Percentiles rank a stretch among this genome's conserved stretches.
Conservation (phyloP, 2,888 invertebrate genomes). For the Xylota segnis region DNA sequence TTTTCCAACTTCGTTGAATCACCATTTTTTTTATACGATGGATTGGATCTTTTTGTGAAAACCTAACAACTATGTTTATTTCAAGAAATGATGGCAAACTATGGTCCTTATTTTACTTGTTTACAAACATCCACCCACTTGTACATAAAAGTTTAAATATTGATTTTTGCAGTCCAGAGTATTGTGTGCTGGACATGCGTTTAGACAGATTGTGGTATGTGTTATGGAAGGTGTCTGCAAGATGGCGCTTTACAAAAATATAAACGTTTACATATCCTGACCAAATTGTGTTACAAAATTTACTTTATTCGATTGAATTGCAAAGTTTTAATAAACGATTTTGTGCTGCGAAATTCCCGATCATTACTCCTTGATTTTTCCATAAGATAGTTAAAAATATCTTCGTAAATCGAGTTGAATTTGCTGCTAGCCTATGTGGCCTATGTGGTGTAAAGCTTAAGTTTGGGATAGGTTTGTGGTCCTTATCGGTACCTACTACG, state of each 20-base stretch:
- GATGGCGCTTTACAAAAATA: neutral
- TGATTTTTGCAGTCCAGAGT: conserved; percentile 35
- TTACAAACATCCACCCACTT: conserved; percentile 70
- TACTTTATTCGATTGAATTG: too few relatives aligned
- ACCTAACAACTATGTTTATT: neutral
- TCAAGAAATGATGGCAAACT: neutral
- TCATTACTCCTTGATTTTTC: too few relatives aligned
- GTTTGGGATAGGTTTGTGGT: too few relatives aligned
- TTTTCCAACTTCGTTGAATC: conserved; percentile 84
- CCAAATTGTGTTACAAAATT: neutral
- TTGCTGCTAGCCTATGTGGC: too few relatives aligned
- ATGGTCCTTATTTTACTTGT: conserved; percentile 56
- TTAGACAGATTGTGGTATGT: neutral
- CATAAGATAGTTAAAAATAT: too few relatives aligned
- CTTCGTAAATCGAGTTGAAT: too few relatives aligned
- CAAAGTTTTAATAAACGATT: too few relatives aligned
- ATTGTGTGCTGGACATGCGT: conserved; percentile 24
- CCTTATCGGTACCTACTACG: too few relatives aligned
- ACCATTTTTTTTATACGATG: conserved; percentile 81
- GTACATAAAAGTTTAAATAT: conserved; percentile 54
- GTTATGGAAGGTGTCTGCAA: neutral
- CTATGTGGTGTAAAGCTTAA: too few relatives aligned
- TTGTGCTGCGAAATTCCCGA: too few relatives aligned
- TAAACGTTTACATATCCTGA: neutral
- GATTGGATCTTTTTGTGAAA: neutral